These are phyloP conservation scores for Vandiemenella viatica DNA, from an alignment of 2,888 invertebrate genomes.

Conservation along the genomic window DNA sequence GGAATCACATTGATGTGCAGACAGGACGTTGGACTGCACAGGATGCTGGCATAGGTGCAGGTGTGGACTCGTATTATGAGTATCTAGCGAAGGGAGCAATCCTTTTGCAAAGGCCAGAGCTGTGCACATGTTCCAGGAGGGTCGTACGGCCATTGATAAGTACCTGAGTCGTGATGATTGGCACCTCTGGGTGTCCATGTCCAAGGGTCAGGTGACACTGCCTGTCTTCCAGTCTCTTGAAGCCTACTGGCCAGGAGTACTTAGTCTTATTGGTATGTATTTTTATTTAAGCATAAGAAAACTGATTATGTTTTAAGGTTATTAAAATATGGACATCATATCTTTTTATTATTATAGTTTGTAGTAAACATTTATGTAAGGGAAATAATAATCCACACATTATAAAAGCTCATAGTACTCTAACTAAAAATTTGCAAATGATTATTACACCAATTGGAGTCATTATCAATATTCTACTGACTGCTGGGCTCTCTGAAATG, in stretches of 20 bases:
- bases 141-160: conserved; percentile 60
- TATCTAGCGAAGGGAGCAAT: conserved; percentile 94
- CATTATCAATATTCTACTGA: too few species aligned
- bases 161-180: conserved; percentile 89
- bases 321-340: too few species aligned
- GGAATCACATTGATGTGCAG: conserved; percentile 92
- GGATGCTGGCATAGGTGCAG: conserved; percentile 93
- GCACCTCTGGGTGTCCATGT: conserved; percentile 99
- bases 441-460: too few species aligned
- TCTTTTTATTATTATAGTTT: too few species aligned
- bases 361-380: too few species aligned
- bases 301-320: too few species aligned
- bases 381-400: too few species aligned
- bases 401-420: too few species aligned
- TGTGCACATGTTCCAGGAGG: conserved; percentile 82
- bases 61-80: conserved; percentile 95
- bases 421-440: too few species aligned
- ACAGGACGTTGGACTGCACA: conserved; percentile 94
- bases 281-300: too few species aligned
- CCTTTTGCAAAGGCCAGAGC: conserved; percentile 75
- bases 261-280: conserved; percentile 56
- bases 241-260: conserved; percentile 94
- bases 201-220: conserved; percentile 82
- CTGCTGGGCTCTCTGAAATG: too few species aligned
- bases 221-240: conserved; percentile 98